Base-by-base conservation (phyloP, 2,888 invertebrate genomes). In the Chalcosyrphus nemorum region DNA sequence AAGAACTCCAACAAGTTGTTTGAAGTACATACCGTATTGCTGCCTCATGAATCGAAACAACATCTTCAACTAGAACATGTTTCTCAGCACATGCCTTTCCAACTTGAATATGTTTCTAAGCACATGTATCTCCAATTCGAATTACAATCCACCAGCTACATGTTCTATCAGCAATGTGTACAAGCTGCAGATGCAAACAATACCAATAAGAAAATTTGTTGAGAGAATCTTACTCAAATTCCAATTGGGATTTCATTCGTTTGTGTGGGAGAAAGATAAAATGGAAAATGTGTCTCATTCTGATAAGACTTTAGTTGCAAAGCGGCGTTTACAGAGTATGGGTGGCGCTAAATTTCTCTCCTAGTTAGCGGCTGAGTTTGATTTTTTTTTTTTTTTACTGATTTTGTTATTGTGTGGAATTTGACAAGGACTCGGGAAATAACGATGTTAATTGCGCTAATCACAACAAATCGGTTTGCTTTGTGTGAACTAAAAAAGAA, bases 241-340 rank as follows among this genome's bases (percentile, higher is more conserved):
- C 17, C 17, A 41, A 38, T 66, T 45, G 29, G 61, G 29, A 6
- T 41, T 45, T 61, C 19, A 43, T 38, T 17, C 5, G 15, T 41
- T 41, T 19, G 27, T 9, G 13, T 41, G 32, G 29, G 21, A 27
- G 27, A 15, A 9, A 66, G 32, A 47, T 5, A 57, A 74, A 47
- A 17, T 43, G 41, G 17, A 57, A 50, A 65, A 38, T 50, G 56
- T 57, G 50, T 66, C 75, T 66, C 41, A 61, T 24, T 74, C 68
- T 29, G 21, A 38, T 74, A 47, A 21, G 74, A 66, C 21, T 66
- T 81, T 81, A 81, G 81, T 81, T 75, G 81, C 59, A 56, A 68
- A 4, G 59, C 66, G 29, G 38, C 74, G 19, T 68, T 61, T 38
- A n/a, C 13, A 50, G 41, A 56, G 61, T 24, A 38, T 45, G 56